phyloP scores from a whole-genome alignment of 2,797 vertebrate genomes.

The Linurgus olivaceus region DNA sequence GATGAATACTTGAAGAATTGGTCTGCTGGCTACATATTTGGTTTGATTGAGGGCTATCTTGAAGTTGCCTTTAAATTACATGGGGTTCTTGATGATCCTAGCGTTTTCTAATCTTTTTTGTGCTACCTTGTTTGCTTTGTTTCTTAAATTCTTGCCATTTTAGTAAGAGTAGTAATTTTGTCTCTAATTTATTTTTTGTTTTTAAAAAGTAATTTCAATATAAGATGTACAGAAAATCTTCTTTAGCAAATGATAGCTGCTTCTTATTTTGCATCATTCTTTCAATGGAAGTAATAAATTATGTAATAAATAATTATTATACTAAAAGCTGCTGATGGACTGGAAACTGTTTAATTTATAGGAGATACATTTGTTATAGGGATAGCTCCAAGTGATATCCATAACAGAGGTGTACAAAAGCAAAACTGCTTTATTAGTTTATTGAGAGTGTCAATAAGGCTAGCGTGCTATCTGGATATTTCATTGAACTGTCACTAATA shows the following conservation, averaged over 20 bases:
- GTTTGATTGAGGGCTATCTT: conserved; percentile 52
- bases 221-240: background rate
- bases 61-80: conserved; percentile 51
- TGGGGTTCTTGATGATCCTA: conserved; percentile 40
- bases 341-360: background rate
- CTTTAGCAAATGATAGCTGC: background rate
- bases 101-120: conserved; percentile 36
- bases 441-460: background rate
- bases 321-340: background rate
- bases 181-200: background rate
- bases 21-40: conserved; percentile 42
- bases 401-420: background rate
- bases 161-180: background rate
- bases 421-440: background rate
- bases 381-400: background rate
- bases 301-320: background rate
- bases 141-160: background rate
- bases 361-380: background rate
- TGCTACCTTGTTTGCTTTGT: background rate
- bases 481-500: background rate
- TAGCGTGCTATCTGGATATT: background rate
- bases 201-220: background rate
- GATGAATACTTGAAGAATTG: conserved; percentile 54
- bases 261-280: background rate
- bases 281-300: background rate